These are phyloP conservation scores for Ormia ochracea DNA, from an alignment of 2,888 invertebrate genomes.

Conservation along the genomic window DNA sequence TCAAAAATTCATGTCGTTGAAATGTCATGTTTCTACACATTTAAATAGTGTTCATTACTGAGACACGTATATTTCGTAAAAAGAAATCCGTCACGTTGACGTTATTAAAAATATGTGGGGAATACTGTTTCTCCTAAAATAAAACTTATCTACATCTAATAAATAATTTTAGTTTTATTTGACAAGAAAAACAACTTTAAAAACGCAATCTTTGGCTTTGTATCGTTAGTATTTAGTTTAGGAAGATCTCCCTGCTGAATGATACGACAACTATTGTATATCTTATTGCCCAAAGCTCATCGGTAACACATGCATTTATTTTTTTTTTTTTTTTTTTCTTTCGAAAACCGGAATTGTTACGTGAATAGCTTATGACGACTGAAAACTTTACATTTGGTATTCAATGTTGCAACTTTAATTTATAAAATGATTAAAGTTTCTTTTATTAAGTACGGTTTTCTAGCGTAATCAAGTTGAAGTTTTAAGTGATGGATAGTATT, in stretches of 20 bases:
- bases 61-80: slow-evolving; percentile 46
- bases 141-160: slow-evolving; percentile 37
- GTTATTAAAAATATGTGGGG: slow-evolving; percentile 22
- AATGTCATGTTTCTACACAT: slow-evolving; percentile 46
- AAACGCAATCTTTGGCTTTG: slow-evolving; percentile 24
- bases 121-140: slow-evolving; percentile 24
- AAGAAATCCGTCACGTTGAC: slow-evolving; percentile 53
- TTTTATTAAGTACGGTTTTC: background rate
- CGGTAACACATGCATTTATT: background rate
- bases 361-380: background rate
- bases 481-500: background rate
- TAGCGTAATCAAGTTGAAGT: background rate
- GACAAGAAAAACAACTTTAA: slow-evolving; percentile 12
- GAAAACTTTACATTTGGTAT: background rate
- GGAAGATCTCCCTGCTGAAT: too few species aligned
- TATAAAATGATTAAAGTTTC: slow-evolving; percentile 36
- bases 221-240: background rate
- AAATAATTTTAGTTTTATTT: slow-evolving; percentile 49
- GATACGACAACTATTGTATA: too few species aligned
- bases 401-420: slow-evolving; percentile 18
- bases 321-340: background rate
- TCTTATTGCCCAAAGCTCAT: slow-evolving; percentile 28
- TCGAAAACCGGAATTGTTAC: background rate
- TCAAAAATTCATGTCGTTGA: slow-evolving; percentile 30
- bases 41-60: slow-evolving; percentile 8